Percentiles rank a stretch among this genome's conserved stretches.
phyloP scores from a whole-genome alignment of 2,797 vertebrate species.

The Poeciliopsis paucimaculata region DNA sequence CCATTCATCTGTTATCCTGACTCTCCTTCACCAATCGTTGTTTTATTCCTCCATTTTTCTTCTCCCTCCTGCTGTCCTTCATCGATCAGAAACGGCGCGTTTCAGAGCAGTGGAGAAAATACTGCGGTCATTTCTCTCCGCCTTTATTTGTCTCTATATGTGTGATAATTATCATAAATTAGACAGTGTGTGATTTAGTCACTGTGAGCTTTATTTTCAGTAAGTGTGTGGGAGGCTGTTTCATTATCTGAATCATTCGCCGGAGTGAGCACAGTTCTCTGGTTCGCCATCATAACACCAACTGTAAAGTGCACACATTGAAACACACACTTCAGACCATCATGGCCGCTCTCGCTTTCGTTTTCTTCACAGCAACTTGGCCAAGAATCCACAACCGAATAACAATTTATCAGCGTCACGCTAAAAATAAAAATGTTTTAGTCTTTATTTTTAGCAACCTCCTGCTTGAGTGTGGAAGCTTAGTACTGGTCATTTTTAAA shows the following conservation, averaged over 20 bases:
- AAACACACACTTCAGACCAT: slow-evolving; percentile 12
- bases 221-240: slow-evolving; percentile 39
- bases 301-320: slow-evolving; percentile 1
- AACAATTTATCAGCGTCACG: slow-evolving; percentile 3
- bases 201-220: slow-evolving; percentile 11
- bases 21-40: slow-evolving; percentile 15
- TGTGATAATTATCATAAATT: slow-evolving; percentile 2
- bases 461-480: not conserved
- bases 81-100: slow-evolving; percentile 29
- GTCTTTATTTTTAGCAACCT: not conserved
- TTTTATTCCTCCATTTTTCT: not conserved
- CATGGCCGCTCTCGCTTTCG: not conserved
- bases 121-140: slow-evolving; percentile 14
- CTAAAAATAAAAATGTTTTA: not conserved
- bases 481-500: not conserved
- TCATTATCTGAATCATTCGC: slow-evolving; percentile 61
- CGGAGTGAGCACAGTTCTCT: slow-evolving; percentile 46
- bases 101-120: slow-evolving; percentile 21
- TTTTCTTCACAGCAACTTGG: slow-evolving; percentile 7
- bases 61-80: slow-evolving; percentile 1
- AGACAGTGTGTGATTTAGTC: slow-evolving; percentile 23
- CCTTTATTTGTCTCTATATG: not conserved
- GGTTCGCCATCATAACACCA: slow-evolving; percentile 4
- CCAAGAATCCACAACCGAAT: slow-evolving; percentile 14
- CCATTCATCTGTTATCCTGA: slow-evolving; percentile 12